These are phyloP conservation scores for Platysteira castanea DNA, from an alignment of 2,113 vertebrate genomes.

Conservation along the genomic window DNA sequence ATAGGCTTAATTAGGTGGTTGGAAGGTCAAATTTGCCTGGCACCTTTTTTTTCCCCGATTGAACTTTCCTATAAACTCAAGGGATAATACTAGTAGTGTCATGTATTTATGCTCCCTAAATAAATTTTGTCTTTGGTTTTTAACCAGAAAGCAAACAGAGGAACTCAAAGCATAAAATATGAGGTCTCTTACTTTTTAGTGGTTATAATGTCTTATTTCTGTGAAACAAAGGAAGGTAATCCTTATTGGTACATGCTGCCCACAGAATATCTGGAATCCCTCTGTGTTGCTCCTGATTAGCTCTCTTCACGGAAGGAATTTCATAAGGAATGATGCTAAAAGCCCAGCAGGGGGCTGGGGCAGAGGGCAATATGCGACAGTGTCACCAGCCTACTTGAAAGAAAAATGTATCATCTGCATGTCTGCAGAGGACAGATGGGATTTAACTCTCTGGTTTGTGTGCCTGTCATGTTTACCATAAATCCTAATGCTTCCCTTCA, in stretches of 20 bases:
- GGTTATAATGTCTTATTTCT: constrained; percentile 8
- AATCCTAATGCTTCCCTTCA: not conserved
- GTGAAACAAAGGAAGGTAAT: constrained; percentile 36
- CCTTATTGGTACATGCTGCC: not conserved
- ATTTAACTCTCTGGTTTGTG: not conserved
- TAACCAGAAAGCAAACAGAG: not conserved
- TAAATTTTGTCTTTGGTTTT: not conserved
- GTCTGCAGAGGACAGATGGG: not conserved
- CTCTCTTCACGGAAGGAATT: not conserved
- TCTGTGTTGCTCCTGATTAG: not conserved
- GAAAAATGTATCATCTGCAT: not conserved
- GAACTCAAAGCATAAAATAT: not conserved
- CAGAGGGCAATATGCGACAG: not conserved
- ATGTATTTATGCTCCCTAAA: not conserved
- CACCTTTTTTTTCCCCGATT: not conserved
- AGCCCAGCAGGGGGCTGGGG: not conserved
- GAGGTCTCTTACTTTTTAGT: constrained; percentile 44
- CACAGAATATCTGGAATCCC: constrained; percentile 20
- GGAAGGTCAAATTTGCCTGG: not conserved
- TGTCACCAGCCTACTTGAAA: constrained; percentile 12
- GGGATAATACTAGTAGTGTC: not conserved
- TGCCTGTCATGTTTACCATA: not conserved
- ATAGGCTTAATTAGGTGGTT: constrained; percentile 16
- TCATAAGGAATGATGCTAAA: not conserved
- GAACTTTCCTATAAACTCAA: not conserved